Evolutionary conservation across 2,888 invertebrate genomes (phyloP).

Genomic region (Dolomedes plantarius): DNA sequence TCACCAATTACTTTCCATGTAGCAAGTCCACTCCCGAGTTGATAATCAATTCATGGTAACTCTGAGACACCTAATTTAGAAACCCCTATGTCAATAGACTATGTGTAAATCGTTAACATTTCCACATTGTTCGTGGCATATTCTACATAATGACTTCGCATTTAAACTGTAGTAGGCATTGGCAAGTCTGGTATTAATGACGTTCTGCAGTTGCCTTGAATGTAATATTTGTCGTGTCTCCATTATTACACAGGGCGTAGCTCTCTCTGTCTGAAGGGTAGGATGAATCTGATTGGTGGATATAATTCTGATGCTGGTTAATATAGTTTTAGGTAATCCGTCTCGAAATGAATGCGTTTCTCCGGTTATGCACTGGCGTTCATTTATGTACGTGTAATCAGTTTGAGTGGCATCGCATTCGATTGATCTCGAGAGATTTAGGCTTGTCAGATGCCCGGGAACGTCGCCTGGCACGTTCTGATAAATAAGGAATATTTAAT

Average conservation of each 20-base stretch:
- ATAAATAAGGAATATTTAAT: not conserved
- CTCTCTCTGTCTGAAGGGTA: not conserved
- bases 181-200: constrained; percentile 56
- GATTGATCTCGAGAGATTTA: constrained; percentile 4
- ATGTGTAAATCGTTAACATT: constrained; percentile 63
- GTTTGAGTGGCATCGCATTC: not conserved
- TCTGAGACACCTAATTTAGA: constrained; percentile 59
- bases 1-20: too few relatives aligned
- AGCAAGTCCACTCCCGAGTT: too few relatives aligned
- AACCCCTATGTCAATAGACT: constrained; percentile 56
- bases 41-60: constrained; percentile 27
- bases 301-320: constrained; percentile 6
- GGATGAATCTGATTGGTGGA: constrained; percentile 47
- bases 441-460: too few relatives aligned
- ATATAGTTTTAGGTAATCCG: constrained; percentile 9
- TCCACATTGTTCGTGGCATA: constrained; percentile 33
- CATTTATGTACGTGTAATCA: not conserved
- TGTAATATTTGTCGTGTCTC: constrained; percentile 61
- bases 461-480: not conserved
- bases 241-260: constrained; percentile 37
- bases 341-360: not conserved
- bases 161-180: constrained; percentile 47
- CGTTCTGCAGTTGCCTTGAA: constrained; percentile 61
- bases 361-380: not conserved
- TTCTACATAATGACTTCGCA: constrained; percentile 58